phyloP scores from a whole-genome alignment of 35 echinoderm and acorn worm species.

The Stichopus chloronotus region DNA sequence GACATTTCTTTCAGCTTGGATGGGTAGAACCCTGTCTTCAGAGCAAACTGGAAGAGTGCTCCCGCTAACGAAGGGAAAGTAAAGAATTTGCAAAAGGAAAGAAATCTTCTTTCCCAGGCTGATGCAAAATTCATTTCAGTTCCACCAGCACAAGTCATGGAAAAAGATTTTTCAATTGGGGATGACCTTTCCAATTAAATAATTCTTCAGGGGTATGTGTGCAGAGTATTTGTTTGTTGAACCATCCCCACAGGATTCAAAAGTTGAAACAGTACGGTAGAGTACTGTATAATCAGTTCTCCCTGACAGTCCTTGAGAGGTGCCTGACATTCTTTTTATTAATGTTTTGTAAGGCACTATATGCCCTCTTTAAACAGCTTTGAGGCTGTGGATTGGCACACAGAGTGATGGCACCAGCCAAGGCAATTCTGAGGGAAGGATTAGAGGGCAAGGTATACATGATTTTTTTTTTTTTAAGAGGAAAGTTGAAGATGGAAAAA shows the following conservation, averaged over 20 bases:
- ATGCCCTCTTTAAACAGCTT: not conserved
- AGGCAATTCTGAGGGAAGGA: no score
- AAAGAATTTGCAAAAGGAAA: not conserved
- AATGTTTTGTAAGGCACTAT: not conserved
- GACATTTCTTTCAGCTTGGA: conserved; percentile 32
- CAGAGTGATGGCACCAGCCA: not conserved
- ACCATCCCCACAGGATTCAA: conserved; percentile 17
- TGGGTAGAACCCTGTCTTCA: conserved; percentile 9
- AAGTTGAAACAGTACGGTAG: conserved; percentile 37
- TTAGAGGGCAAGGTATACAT: no score
- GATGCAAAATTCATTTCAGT: conserved; percentile 48
- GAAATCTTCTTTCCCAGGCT: conserved; percentile 18
- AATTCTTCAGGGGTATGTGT: conserved; percentile 20
- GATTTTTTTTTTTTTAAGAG: no score
- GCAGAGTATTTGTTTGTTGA: conserved; percentile 19
- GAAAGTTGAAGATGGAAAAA: no score
- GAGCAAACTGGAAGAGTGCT: not conserved
- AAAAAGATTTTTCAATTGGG: conserved; percentile 34
- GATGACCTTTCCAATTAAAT: conserved; percentile 43
- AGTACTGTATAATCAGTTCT: conserved; percentile 24
- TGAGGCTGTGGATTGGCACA: not conserved
- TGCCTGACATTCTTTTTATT: not conserved
- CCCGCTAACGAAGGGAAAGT: not conserved
- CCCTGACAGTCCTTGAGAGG: not conserved
- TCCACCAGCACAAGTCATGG: not conserved